Conservation (phyloP, 2,113 vertebrate species). For the Merops nubicus region DNA sequence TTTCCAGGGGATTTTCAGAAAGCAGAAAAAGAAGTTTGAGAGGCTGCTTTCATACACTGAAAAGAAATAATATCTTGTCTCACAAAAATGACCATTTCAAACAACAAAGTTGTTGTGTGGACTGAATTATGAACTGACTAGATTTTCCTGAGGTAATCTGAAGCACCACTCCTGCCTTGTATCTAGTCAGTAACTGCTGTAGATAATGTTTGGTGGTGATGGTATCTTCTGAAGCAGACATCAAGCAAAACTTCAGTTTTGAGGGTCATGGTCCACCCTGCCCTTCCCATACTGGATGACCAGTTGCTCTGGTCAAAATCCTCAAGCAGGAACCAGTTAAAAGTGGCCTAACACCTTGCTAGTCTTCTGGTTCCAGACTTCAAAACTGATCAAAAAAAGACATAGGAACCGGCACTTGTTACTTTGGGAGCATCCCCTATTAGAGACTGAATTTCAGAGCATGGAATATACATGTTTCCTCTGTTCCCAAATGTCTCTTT, state of each 20-base stretch:
- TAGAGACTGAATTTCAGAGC: neutral
- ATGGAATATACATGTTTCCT: neutral
- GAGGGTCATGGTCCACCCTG: neutral
- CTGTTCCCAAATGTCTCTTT: neutral
- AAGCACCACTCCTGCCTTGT: neutral
- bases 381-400: neutral
- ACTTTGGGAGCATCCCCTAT: neutral
- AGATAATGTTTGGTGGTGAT: neutral
- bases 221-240: neutral
- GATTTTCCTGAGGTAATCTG: neutral
- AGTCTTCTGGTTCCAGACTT: neutral
- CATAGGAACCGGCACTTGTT: neutral
- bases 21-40: neutral
- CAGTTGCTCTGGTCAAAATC: neutral
- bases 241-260: neutral
- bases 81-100: neutral
- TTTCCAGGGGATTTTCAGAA: neutral
- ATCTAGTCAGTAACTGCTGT: neutral
- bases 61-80: neutral
- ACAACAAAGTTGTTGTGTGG: neutral
- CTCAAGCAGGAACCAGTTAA: neutral
- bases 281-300: neutral
- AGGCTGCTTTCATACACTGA: fast-evolving
- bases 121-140: neutral
- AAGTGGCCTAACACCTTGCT: neutral